Evolutionary conservation across 2,113 vertebrate species (phyloP), one percentile per base, ranked within the genome.

Genomic region (Myocastor coypus): DNA sequence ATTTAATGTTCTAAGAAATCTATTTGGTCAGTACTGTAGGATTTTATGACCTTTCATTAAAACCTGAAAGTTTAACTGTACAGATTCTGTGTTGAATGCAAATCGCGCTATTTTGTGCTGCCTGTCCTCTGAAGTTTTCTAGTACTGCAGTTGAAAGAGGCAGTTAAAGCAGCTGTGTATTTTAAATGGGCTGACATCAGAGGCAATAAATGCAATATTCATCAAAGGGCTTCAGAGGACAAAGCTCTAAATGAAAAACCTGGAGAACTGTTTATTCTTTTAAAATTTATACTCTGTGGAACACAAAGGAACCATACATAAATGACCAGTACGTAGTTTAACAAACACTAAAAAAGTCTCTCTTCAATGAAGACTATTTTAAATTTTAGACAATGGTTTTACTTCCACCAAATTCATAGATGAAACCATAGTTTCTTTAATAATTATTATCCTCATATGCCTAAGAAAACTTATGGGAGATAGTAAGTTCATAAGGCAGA

Each of bases 161-260:
- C n/a, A 94, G 97, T 97, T 97, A 55, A 24, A 96, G 96, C 97
- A 92, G 95, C 78, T 30, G 87, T 97, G 94, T 86, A 32, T 95
- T 97, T 98, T 52, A 97, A 96, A 92, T 46, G 34, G 0, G 0
- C 95, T 97, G 66, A 3, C 90, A 95, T 97, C 97, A 97, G 96
- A 91, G 80, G 93, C 95, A 87, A 98, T 97, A 97, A 98, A 98
- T 98, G 97, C 94, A 98, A 96, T 97, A 98, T 97, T 98, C 98
- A 98, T 89, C 97, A 93, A 97, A 98, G 55, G 77, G 92, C 96
- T 97, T 93, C 93, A 95, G 97, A 96, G 96, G 90, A 97, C 94
- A 98, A 95, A 95, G 77, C 10, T 50, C 80, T 92, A 96, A 96
- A 94, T 46, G 50, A 94, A 96, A 96, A 95, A 42, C 26, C 26